Conservation (phyloP, 64 coral and sea anemone species). For the Pocillopora verrucosa region DNA sequence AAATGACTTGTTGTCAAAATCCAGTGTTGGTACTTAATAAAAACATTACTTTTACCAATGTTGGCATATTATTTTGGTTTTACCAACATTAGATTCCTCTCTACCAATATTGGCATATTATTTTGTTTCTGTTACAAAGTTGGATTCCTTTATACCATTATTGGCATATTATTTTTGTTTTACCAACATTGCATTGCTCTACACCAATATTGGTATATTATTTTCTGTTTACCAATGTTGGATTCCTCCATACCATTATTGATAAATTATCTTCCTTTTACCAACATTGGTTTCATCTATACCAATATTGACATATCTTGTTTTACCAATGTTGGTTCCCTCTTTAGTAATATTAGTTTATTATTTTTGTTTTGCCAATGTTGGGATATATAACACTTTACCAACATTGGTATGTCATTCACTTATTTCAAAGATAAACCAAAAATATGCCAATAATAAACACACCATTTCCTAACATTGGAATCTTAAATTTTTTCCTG, state of each 20-base stretch:
- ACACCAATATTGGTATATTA: background rate
- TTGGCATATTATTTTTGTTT: conserved; percentile 1
- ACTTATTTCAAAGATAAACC: conserved; percentile 27
- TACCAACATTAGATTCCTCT: background rate
- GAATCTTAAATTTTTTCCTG: background rate
- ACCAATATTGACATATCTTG: conserved; percentile 11
- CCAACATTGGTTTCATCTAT: background rate
- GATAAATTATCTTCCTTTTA: background rate
- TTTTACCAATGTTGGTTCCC: conserved; percentile 51
- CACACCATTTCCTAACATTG: conserved; percentile 45
- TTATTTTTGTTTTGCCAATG: background rate
- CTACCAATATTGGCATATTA: conserved; percentile 36
- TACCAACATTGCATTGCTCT: conserved; percentile 15
- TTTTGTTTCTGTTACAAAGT: background rate
- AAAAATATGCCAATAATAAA: conserved; percentile 12
- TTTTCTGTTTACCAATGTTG: background rate
- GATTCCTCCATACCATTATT: background rate
- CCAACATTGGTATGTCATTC: conserved; percentile 5
- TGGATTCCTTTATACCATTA: background rate
- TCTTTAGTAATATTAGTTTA: conserved; percentile 41
- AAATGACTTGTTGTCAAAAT: background rate
- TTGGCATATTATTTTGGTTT: background rate
- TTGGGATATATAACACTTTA: background rate
- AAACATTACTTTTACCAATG: background rate
- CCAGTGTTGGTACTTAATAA: background rate